Percentiles rank a stretch among this genome's conserved stretches.
phyloP scores from a whole-genome alignment of 2,888 invertebrate genomes.

The Deilephila porcellus region DNA sequence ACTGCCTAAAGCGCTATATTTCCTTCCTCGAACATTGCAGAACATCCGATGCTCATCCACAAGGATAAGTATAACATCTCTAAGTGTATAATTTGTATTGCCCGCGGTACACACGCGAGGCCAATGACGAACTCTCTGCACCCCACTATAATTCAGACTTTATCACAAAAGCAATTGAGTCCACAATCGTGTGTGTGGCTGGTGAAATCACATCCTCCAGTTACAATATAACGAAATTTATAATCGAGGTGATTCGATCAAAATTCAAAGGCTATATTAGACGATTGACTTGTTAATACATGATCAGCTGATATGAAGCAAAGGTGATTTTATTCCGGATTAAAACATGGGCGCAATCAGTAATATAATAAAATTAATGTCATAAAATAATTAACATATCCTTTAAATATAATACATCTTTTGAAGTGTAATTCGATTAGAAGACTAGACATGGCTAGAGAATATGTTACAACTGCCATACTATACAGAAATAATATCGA shows the following conservation, averaged over 20 bases:
- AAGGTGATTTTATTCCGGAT: no score
- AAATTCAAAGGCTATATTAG: neutral
- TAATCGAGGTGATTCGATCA: slow-evolving; percentile 6
- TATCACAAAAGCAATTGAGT: neutral
- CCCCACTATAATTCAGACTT: neutral
- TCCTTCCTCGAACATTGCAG: neutral
- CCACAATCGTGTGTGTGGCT: neutral
- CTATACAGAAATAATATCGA: no score
- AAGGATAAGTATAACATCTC: slow-evolving; percentile 8
- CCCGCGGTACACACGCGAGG: slow-evolving; percentile 16
- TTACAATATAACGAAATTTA: slow-evolving; percentile 3
- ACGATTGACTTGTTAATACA: neutral
- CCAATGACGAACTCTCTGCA: neutral
- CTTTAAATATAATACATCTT: no score
- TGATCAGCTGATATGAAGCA: no score
- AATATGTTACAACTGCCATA: no score
- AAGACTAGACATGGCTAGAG: no score
- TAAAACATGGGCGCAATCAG: no score
- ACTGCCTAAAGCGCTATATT: neutral
- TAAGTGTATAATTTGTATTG: slow-evolving; percentile 36
- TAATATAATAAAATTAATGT: no score
- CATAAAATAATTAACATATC: no score
- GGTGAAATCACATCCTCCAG: slow-evolving; percentile 17
- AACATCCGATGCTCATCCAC: neutral
- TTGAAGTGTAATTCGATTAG: no score